phyloP scores from a whole-genome alignment of 2,113 vertebrate species.

The human (Homo sapiens) region DNA sequence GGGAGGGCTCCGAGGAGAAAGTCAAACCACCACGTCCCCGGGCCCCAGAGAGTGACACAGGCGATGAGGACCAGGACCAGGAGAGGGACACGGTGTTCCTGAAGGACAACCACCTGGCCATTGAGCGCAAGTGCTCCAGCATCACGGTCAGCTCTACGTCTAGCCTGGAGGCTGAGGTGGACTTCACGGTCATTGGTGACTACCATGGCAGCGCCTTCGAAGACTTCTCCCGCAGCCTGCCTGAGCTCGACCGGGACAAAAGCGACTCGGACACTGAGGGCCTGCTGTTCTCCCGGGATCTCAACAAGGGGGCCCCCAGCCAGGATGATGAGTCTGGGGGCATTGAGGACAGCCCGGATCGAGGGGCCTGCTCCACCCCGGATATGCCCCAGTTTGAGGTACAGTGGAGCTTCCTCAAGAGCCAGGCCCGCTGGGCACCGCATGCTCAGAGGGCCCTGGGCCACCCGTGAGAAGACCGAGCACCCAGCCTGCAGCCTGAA shows the following conservation, averaged over 20 bases:
- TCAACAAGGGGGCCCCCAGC: slow-evolving; percentile 74
- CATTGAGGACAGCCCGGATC: slow-evolving; percentile 76
- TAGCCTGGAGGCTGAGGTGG: slow-evolving; percentile 95
- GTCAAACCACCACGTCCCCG: slow-evolving; percentile 84
- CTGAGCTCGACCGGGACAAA: slow-evolving; percentile 91
- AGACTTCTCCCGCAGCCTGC: slow-evolving; percentile 91
- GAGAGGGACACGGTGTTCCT: slow-evolving; percentile 90
- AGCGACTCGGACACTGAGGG: slow-evolving; percentile 83
- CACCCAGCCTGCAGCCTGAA: slow-evolving; percentile 46
- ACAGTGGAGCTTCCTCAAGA: slow-evolving; percentile 71
- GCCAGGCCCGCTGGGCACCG: background rate
- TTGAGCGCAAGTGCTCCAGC: slow-evolving; percentile 97
- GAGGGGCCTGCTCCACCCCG: slow-evolving; percentile 77
- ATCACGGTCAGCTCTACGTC: slow-evolving; percentile 97
- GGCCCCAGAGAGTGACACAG: slow-evolving; percentile 86
- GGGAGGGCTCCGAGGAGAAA: slow-evolving; percentile 87
- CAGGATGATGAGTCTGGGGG: slow-evolving; percentile 80
- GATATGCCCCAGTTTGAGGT: slow-evolving; percentile 86
- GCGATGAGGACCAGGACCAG: slow-evolving; percentile 92
- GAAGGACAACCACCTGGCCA: slow-evolving; percentile 94
- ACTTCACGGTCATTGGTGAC: slow-evolving; percentile 94
- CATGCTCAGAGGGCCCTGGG: slow-evolving; percentile 36
- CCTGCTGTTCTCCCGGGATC: slow-evolving; percentile 79
- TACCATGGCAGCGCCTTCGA: slow-evolving; percentile 90
- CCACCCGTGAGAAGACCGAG: slow-evolving; percentile 65